Evolutionary conservation across 2,797 vertebrate genomes (phyloP).

Genomic region (Momotus momota): DNA sequence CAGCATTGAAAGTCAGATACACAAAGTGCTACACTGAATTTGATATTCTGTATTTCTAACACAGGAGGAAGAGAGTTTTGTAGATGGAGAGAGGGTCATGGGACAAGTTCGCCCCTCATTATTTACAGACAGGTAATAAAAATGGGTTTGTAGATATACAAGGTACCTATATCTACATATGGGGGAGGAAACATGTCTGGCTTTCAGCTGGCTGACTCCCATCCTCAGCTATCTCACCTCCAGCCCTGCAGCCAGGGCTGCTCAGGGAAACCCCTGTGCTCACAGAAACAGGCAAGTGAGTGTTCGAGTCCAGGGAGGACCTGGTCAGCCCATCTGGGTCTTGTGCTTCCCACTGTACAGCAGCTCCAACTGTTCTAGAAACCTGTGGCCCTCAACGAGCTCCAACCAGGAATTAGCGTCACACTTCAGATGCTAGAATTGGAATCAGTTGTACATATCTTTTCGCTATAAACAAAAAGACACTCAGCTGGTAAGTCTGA

Average conservation of each 20-base stretch:
- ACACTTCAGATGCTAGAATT: background rate
- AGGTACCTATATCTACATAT: background rate
- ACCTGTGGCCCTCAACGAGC: background rate
- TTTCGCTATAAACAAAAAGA: background rate
- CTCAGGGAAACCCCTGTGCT: background rate
- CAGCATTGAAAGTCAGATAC: slow-evolving; percentile 22
- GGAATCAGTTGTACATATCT: accelerated
- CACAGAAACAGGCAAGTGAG: background rate
- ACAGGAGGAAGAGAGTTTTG: background rate
- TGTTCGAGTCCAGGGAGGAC: background rate
- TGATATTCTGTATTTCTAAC: background rate
- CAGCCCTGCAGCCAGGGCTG: background rate
- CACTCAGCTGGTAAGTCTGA: background rate
- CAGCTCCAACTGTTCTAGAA: background rate
- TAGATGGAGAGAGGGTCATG: background rate
- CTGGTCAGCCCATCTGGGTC: accelerated
- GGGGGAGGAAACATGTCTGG: background rate
- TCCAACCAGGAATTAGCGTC: background rate
- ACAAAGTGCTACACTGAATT: background rate
- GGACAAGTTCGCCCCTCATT: background rate
- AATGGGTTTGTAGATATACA: background rate
- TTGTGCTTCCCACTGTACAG: background rate
- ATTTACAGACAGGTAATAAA: background rate
- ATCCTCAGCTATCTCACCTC: accelerated
- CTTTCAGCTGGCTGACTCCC: background rate